Evolutionary conservation across 2,797 vertebrate genomes (phyloP).

Genomic region (Esox masquinongy): DNA sequence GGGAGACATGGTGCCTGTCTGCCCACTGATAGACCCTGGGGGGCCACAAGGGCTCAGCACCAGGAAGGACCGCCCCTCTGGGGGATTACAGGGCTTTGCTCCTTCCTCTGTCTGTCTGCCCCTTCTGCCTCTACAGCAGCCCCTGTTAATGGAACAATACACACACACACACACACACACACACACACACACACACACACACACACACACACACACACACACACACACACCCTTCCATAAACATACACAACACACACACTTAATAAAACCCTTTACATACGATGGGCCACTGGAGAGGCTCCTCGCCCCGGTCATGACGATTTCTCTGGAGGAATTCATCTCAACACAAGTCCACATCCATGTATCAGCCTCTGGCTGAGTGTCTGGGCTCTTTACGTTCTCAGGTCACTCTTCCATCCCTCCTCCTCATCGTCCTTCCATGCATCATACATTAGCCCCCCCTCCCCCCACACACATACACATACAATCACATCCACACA

Average conservation of each 20-base stretch:
- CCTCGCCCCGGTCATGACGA: constrained; percentile 26
- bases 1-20: constrained; percentile 64
- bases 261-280: not conserved
- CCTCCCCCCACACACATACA: not conserved
- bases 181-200: not conserved
- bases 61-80: constrained; percentile 52
- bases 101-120: constrained; percentile 57
- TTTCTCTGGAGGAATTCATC: constrained; percentile 40
- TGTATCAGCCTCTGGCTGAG: too few species aligned
- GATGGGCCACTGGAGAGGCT: not conserved
- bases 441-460: not conserved
- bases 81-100: constrained; percentile 72
- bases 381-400: too few species aligned
- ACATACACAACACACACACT: not conserved
- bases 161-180: not conserved
- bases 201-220: not conserved
- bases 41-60: constrained; percentile 61
- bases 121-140: constrained; percentile 38
- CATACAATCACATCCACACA: too few species aligned
- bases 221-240: not conserved
- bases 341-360: constrained; percentile 45
- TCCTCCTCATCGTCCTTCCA: too few species aligned
- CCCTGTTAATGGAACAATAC: not conserved
- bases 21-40: constrained; percentile 63
- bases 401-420: not conserved